Conservation (phyloP, 2,797 vertebrate genomes). For the Ptychadena robeensis region DNA sequence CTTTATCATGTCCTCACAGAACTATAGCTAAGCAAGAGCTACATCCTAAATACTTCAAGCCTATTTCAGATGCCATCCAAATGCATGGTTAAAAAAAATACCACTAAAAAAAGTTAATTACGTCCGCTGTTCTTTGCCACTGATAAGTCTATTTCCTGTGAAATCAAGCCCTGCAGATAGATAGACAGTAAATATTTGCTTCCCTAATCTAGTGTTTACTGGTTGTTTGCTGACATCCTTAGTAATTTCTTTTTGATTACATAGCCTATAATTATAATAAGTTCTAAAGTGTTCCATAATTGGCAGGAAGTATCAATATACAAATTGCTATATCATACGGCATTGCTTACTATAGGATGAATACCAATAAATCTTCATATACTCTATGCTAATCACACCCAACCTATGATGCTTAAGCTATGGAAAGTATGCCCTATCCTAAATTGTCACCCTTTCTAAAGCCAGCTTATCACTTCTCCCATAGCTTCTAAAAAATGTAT, state of each 20-base stretch:
- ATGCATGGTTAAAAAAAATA: neutral
- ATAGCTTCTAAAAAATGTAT: constrained; percentile 54
- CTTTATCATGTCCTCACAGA: neutral
- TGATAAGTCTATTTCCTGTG: neutral
- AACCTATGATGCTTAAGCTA: neutral
- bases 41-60: neutral
- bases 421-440: neutral
- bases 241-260: neutral
- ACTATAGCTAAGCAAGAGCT: neutral
- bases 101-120: neutral
- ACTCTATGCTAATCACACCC: neutral
- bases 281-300: neutral
- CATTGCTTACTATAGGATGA: neutral
- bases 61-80: neutral
- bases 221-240: neutral
- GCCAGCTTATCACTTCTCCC: constrained; percentile 55
- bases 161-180: constrained; percentile 6
- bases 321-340: neutral
- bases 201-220: neutral
- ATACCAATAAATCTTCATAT: neutral
- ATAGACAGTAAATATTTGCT: constrained; percentile 12
- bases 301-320: neutral
- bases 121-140: neutral
- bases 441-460: constrained; percentile 3
- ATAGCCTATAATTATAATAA: neutral